Evolutionary conservation across 2,113 vertebrate species (phyloP), one percentile per base, ranked within the genome.

Genomic region (Arizona elegans): DNA sequence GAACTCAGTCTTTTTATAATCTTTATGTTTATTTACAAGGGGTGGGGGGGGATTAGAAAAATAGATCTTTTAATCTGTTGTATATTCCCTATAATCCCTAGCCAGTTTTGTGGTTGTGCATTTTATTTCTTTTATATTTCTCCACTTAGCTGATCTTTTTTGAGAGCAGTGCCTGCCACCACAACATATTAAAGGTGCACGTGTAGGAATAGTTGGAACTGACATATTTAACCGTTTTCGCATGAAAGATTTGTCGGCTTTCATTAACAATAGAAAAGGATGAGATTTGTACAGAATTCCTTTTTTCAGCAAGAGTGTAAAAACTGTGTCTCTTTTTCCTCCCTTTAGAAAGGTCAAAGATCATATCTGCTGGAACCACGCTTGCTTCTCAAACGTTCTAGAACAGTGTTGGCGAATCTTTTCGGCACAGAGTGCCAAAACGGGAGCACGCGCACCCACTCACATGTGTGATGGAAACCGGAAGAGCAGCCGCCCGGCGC

Each of bases 1-100:
- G 94, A 95, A 91, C 10, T 91, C 87, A 86, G 91, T 95, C 94
- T 94, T 96, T 92, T 92, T 93, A 90, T 94, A 95, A 94, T 92
- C 86, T 92, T 50, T 65, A 94, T 59, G 93, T 93, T 96, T 97
- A 94, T 96, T 95, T 95, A 62, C 54, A 59, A 95, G 93, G 94
- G 85, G 43, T 47, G 43, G 0, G 1, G 26, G 12, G 12, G 81
- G 0, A 2, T 29, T 24, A 17, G 6, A 93, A 93, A 47, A 53
- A 21, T 29, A 94, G 91, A 33, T 93, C 0, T 43, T 93, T 95
- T 95, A 91, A 91, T 93, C 91, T 89, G 94, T 54, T 92, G 3
- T 91, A 81, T 85, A 91, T 56, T 2, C 24, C 3, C 0, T 65
- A 50, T 8, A 58, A n/a, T 85, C 26, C 17, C 26, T 91, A 1